These are phyloP conservation scores for Gopherus evgoodei DNA, from an alignment of 2,113 vertebrate genomes.

Conservation along the genomic window DNA sequence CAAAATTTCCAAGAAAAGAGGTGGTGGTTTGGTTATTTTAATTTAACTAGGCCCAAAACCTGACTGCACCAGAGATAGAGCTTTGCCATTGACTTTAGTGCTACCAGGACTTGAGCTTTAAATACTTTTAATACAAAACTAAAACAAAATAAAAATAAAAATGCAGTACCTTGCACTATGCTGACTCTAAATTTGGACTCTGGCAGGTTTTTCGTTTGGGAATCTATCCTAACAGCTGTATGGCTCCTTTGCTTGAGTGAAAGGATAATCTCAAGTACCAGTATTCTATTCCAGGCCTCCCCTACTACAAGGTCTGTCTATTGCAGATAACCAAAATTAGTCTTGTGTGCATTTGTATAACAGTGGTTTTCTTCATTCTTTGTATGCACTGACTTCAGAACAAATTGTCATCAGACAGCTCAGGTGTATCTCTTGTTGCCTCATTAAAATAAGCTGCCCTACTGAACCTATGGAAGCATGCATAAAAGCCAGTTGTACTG, in stretches of 20 bases:
- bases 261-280: neutral
- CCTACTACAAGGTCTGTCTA: neutral
- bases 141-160: neutral
- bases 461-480: neutral
- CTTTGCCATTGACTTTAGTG: neutral
- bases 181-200: neutral
- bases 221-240: neutral
- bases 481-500: slow-evolving; percentile 4
- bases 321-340: neutral
- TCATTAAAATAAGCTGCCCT: neutral
- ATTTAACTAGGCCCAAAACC: neutral
- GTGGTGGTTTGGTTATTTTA: neutral
- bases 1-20: neutral
- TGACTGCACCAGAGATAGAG: neutral
- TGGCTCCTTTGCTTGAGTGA: neutral
- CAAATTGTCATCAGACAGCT: neutral
- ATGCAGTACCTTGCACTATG: neutral
- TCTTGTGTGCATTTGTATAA: neutral
- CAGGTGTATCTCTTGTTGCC: slow-evolving; percentile 38
- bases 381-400: neutral
- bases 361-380: neutral
- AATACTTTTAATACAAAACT: slow-evolving; percentile 3
- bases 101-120: slow-evolving; percentile 28
- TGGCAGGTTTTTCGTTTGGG: neutral
- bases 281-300: neutral